phyloP scores from a whole-genome alignment of 2,888 invertebrate species.

The Hybos culiciformis region DNA sequence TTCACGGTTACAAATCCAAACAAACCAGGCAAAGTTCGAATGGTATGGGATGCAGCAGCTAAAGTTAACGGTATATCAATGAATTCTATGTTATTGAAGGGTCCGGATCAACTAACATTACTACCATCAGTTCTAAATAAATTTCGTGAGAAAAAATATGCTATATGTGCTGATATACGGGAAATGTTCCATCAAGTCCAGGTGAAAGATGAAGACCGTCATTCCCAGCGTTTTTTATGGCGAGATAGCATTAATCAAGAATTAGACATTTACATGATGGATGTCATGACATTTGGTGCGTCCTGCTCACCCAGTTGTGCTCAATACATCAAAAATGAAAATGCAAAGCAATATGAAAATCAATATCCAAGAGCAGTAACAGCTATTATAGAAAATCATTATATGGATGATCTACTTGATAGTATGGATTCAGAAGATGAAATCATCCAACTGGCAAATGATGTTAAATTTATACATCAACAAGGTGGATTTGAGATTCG shows the following conservation, averaged over 20 bases:
- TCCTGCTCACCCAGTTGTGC: conserved; percentile 16
- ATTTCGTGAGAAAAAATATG: conserved; percentile 26
- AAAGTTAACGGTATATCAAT: conserved; percentile 17
- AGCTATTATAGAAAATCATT: conserved; percentile 12
- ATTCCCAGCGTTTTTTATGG: conserved; percentile 20
- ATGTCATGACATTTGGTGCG: conserved; percentile 18
- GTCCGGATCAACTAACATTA: conserved; percentile 23
- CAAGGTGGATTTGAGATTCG: conserved; percentile 12
- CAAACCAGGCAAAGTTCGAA: conserved; percentile 19
- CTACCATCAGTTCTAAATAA: conserved; percentile 24
- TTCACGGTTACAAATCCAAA: conserved; percentile 19
- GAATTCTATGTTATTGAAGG: conserved; percentile 22
- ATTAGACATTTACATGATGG: conserved; percentile 15
- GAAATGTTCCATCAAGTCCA: conserved; percentile 20
- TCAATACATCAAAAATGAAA: conserved; percentile 16
- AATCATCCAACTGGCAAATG: conserved; percentile 7
- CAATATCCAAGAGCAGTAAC: conserved; percentile 13
- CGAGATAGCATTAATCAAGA: conserved; percentile 8
- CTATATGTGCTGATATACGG: conserved; percentile 22
- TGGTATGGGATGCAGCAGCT: conserved; percentile 26
- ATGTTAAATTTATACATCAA: conserved; percentile 9
- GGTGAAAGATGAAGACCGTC: conserved; percentile 19
- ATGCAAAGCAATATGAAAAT: conserved; percentile 9
- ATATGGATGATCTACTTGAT: conserved; percentile 10
- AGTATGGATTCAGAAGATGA: conserved; percentile 6